Conservation (phyloP, 2,113 vertebrate species). For the Microtus oregoni region DNA sequence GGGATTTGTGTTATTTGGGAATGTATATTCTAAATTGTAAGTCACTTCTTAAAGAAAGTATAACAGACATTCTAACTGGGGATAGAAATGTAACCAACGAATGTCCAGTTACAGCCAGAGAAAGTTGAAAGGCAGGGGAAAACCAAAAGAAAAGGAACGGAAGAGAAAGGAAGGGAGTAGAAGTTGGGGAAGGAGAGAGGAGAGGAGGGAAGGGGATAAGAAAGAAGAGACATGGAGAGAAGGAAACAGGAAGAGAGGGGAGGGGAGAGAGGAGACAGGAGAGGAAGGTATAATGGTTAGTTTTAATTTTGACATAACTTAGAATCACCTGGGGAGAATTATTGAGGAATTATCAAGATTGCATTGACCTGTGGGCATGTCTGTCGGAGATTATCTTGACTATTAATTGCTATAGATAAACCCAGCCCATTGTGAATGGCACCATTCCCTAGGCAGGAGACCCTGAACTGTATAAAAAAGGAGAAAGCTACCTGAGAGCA, state of each 20-base stretch:
- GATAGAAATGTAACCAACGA: neutral
- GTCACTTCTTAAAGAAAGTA: neutral
- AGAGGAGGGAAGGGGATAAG: neutral
- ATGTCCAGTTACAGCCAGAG: neutral
- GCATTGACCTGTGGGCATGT: neutral
- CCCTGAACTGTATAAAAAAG: neutral
- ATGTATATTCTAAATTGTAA: neutral
- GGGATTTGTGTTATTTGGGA: neutral
- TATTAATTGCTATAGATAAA: neutral
- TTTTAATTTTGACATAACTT: neutral
- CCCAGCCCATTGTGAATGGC: neutral
- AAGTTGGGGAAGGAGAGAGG: neutral
- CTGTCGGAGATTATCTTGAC: neutral
- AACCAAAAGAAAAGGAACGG: neutral
- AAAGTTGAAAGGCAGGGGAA: neutral
- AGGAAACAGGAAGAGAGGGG: neutral
- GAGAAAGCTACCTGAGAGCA: neutral
- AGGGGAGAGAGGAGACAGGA: neutral
- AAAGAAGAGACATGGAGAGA: neutral
- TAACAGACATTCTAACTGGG: neutral
- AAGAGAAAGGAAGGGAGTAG: neutral
- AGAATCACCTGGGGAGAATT: neutral
- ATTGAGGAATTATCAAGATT: neutral
- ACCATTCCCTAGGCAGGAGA: neutral
- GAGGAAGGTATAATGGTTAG: neutral